Base-by-base conservation (phyloP, 2,113 vertebrate genomes). In the Turnix velox region DNA sequence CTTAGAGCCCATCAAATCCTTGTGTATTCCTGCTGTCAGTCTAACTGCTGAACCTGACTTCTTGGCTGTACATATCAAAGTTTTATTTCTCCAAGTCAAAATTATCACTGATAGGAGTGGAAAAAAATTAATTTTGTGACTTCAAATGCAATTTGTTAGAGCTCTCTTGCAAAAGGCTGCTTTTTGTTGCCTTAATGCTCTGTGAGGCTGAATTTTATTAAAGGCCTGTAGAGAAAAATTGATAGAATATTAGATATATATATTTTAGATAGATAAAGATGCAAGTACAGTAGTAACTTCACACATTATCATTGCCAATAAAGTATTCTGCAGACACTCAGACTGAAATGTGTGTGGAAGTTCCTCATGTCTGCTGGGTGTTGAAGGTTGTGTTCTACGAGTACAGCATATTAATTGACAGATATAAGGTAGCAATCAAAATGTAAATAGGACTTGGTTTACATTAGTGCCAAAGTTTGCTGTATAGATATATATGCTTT, bases 361-460 rank as follows among this genome's bases (percentile, higher is more conserved):
- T 93, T 86, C 55, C 92, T 87, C 73, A 65, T 2, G 40, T 93
- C 90, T 95, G 73, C 84, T 66, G 46, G 23, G 20, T 89, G 63
- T 63, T 81, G 81, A 96, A 93, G 42, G 72, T 52, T 95, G 42
- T 96, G 79, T 88, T 97, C 96, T 96, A 96, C 91, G 87, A 84
- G 40, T 81, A 79, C 73, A 90, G 54, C 65, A 66, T 12, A 11
- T 87, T 96, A 95, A 96, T 93, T 94, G 94, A 96, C 93, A 94
- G 92, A 88, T 92, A 88, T 46, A 84, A 84, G 45, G 87, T 65
- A 92, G 87, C 62, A 94, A 92, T 95, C 89, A 95, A 95, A 95
- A 96, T 96, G 93, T 92, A 96, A 94, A 91, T 93, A 78, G 96
- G 94, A 94, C 51, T 73, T 76, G 79, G 82, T 77, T 90, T 93